These are phyloP conservation scores for Hucho hucho DNA, from an alignment of 2,113 vertebrate species.

Conservation along the genomic window DNA sequence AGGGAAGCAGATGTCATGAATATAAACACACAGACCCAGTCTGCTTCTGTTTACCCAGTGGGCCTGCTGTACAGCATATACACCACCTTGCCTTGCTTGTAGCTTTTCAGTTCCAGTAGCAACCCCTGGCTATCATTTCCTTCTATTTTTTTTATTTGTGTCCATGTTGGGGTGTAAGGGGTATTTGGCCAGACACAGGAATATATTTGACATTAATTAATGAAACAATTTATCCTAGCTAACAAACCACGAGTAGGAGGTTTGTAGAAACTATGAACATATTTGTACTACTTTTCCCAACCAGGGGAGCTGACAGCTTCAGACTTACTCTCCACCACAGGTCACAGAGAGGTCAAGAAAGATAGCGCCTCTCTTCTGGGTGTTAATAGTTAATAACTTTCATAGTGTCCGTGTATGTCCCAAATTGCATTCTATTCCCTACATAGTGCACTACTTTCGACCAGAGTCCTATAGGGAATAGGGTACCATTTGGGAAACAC, in stretches of 20 bases:
- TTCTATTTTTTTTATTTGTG: not conserved
- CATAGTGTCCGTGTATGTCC: not conserved
- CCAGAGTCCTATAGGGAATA: too few relatives aligned
- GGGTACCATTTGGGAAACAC: too few relatives aligned
- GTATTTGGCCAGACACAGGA: too few relatives aligned
- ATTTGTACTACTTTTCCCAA: too few relatives aligned
- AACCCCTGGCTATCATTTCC: not conserved
- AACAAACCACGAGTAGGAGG: not conserved
- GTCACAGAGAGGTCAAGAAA: not conserved
- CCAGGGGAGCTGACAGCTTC: too few relatives aligned
- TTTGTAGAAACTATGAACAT: too few relatives aligned
- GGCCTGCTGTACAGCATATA: not conserved
- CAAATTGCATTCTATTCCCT: too few relatives aligned
- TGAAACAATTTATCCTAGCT: not conserved
- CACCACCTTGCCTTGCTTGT: conserved; percentile 1
- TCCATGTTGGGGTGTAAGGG: not conserved
- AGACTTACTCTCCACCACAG: too few relatives aligned
- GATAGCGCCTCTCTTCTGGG: not conserved
- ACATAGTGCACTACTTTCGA: too few relatives aligned
- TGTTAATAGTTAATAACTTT: not conserved
- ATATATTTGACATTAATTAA: too few relatives aligned
- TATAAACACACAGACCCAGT: conserved; percentile 5
- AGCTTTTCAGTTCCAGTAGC: conserved; percentile 4
- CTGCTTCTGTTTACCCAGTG: conserved; percentile 35
- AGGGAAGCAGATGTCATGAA: conserved; percentile 7